Evolutionary conservation across 2,113 vertebrate genomes (phyloP).

Genomic region (Corythornis vintsioides): DNA sequence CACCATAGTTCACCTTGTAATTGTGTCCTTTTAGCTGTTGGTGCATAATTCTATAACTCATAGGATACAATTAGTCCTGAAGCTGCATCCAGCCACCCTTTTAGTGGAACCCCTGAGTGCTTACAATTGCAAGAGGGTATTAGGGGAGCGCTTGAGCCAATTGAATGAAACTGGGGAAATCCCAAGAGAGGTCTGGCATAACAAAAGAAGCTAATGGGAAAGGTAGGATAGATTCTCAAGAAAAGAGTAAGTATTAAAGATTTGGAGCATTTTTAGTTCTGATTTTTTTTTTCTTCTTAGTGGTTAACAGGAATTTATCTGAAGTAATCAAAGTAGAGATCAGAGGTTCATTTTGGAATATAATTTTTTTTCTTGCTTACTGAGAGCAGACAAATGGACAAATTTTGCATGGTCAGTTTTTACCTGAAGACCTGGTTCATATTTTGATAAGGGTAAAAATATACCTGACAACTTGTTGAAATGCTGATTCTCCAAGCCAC

Average conservation of each 20-base stretch:
- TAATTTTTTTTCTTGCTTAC: conserved; percentile 32
- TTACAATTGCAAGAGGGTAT: conserved; percentile 68
- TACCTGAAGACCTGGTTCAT: conserved; percentile 36
- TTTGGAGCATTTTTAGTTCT: conserved; percentile 40
- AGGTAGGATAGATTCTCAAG: neutral
- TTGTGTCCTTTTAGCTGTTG: conserved; percentile 70
- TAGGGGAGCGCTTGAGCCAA: conserved; percentile 64
- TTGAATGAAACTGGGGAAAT: conserved; percentile 41
- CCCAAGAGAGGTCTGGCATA: conserved; percentile 27
- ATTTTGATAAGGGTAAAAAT: conserved; percentile 34
- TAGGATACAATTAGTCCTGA: conserved; percentile 66
- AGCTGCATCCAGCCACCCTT: conserved; percentile 67
- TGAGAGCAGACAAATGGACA: conserved; percentile 38
- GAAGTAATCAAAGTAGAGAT: conserved; percentile 33
- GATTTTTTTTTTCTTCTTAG: neutral
- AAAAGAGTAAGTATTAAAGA: conserved; percentile 10
- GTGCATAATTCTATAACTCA: conserved; percentile 68
- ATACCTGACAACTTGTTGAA: conserved; percentile 32
- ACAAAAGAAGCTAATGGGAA: conserved; percentile 1
- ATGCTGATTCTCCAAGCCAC: conserved; percentile 44
- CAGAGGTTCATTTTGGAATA: conserved; percentile 33
- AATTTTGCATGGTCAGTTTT: conserved; percentile 32
- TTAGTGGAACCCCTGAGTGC: conserved; percentile 72
- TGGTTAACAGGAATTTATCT: neutral
- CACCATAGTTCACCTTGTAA: conserved; percentile 71